These are phyloP conservation scores for Gambelia wislizenii DNA, from an alignment of 2,797 vertebrate genomes.

Conservation along the genomic window DNA sequence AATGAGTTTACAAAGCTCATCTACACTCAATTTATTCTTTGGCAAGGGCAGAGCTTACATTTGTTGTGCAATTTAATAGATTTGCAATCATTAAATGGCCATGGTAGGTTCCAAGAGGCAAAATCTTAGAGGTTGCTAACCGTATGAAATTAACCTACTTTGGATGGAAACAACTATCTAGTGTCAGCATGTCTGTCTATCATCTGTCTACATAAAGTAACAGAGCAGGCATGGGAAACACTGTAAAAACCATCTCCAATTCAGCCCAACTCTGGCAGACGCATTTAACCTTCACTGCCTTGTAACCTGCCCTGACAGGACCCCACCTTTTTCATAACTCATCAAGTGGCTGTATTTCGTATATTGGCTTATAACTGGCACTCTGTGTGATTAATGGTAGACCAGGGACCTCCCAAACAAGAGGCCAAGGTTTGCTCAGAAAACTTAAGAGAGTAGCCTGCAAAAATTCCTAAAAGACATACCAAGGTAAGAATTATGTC, in stretches of 20 bases:
- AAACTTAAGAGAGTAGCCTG: no score
- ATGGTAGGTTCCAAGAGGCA: slow-evolving; percentile 10
- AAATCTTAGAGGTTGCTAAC: slow-evolving; percentile 7
- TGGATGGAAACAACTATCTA: not conserved
- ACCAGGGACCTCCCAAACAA: no score
- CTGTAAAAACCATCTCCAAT: not conserved
- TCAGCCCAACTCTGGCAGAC: not conserved
- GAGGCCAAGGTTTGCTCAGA: no score
- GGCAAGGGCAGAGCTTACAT: slow-evolving; percentile 36
- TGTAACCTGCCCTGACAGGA: no score
- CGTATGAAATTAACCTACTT: slow-evolving; percentile 9
- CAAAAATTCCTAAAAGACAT: no score
- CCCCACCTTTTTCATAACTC: no score
- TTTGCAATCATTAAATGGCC: slow-evolving; percentile 41
- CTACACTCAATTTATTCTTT: slow-evolving; percentile 43
- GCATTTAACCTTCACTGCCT: not conserved
- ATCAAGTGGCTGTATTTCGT: no score
- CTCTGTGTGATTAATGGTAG: no score
- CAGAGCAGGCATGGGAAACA: not conserved
- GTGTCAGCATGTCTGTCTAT: no score
- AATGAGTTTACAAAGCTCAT: slow-evolving; percentile 37
- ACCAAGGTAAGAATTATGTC: no score
- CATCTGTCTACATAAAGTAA: not conserved
- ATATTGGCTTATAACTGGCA: no score
- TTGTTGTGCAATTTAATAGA: slow-evolving; percentile 51